Evolutionary conservation across 2,888 invertebrate genomes (phyloP).

Genomic region (Monochamus alternatus): DNA sequence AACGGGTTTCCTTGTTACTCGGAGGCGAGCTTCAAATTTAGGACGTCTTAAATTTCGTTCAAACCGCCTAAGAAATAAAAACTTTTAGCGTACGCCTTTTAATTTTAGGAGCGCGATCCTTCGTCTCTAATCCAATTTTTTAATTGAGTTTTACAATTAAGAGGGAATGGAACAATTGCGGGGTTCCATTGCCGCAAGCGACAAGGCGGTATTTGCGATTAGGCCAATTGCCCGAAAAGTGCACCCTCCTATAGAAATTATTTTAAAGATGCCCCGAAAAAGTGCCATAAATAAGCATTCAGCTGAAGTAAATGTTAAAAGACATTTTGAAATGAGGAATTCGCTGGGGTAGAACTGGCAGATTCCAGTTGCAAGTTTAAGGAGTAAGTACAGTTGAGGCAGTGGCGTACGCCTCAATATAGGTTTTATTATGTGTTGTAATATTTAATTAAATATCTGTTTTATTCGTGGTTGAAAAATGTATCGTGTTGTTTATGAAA

Average conservation of each 20-base stretch:
- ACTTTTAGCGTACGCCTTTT: slow-evolving; percentile 20
- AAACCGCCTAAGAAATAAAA: slow-evolving; percentile 20
- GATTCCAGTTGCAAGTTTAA: slow-evolving; percentile 52
- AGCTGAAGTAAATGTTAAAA: slow-evolving; percentile 57
- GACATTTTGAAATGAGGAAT: slow-evolving; percentile 60
- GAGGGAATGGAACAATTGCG: slow-evolving; percentile 34
- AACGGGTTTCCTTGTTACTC: not conserved
- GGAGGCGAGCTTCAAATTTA: slow-evolving; percentile 1
- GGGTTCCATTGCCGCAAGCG: slow-evolving; percentile 27
- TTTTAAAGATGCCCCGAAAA: slow-evolving; percentile 45
- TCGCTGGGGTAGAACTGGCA: slow-evolving; percentile 48
- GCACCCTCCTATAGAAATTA: slow-evolving; percentile 41
- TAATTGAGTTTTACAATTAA: slow-evolving; percentile 41
- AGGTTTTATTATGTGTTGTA: too few species aligned
- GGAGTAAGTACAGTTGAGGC: slow-evolving; percentile 22
- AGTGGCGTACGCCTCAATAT: not conserved
- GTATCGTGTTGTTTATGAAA: too few species aligned
- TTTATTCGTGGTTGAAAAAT: too few species aligned
- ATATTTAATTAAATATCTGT: too few species aligned
- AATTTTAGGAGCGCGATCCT: slow-evolving; percentile 17
- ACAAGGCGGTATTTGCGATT: slow-evolving; percentile 42
- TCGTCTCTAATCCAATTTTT: slow-evolving; percentile 32
- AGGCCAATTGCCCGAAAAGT: slow-evolving; percentile 51
- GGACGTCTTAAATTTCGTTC: slow-evolving; percentile 1
- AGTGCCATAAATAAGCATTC: slow-evolving; percentile 60